Evolutionary conservation across 2,797 vertebrate species (phyloP).

Genomic region (Sebastes reedi): DNA sequence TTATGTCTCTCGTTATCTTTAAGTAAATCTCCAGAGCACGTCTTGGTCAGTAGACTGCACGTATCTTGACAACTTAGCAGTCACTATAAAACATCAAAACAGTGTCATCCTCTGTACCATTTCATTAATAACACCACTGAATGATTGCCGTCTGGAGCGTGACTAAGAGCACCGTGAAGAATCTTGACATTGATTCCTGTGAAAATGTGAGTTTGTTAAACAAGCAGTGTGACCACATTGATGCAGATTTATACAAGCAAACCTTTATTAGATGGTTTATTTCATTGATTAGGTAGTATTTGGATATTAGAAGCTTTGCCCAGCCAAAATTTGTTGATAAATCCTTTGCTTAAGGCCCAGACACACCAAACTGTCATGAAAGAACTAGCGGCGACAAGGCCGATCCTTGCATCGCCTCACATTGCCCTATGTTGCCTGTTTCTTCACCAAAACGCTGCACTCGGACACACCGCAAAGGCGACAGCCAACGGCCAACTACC

Average conservation of each 20-base stretch:
- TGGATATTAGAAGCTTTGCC: neutral
- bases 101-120: neutral
- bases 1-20: conserved; percentile 54
- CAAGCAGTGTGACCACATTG: neutral
- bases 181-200: neutral
- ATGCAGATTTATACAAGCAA: neutral
- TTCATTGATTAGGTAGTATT: neutral
- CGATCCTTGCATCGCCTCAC: no score
- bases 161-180: neutral
- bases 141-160: neutral
- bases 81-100: conserved; percentile 21
- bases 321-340: neutral
- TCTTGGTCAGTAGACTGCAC: conserved; percentile 26
- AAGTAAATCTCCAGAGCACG: conserved; percentile 38
- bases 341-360: neutral
- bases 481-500: no score
- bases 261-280: neutral
- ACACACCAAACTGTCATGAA: no score
- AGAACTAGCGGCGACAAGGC: no score
- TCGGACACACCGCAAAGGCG: no score
- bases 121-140: neutral
- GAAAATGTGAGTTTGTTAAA: neutral
- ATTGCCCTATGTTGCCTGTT: no score
- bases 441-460: no score
- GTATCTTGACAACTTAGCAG: conserved; percentile 14